A percentile compares a stretch with the other conserved stretches of the same genome.
These are phyloP conservation scores for Myotis pilosus DNA, from an alignment of 2,797 vertebrate genomes.

Conservation along the genomic window DNA sequence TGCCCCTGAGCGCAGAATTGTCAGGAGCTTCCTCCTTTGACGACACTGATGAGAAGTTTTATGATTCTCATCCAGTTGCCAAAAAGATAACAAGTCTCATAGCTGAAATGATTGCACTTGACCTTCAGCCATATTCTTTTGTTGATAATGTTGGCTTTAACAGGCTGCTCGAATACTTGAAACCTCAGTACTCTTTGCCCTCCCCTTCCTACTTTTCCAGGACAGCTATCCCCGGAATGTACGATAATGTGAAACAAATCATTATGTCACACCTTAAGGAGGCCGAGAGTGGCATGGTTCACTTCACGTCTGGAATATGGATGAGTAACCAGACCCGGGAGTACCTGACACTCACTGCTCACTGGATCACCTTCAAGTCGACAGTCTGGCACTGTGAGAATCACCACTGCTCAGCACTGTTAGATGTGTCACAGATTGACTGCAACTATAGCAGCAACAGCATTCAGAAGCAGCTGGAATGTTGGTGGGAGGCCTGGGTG, in stretches of 20 bases:
- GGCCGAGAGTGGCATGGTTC: conserved; percentile 94
- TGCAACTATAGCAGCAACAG: conserved; percentile 93
- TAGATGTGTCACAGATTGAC: conserved; percentile 94
- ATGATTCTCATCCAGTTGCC: conserved; percentile 95
- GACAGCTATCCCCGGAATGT: conserved; percentile 98
- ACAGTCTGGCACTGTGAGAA: conserved; percentile 91
- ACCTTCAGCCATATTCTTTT: conserved; percentile 97
- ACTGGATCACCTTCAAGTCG: conserved; percentile 96
- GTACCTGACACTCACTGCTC: conserved; percentile 95
- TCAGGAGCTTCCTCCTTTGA: conserved; percentile 86
- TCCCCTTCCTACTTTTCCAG: conserved; percentile 95
- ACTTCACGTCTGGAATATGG: conserved; percentile 98
- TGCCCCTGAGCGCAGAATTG: conserved; percentile 86
- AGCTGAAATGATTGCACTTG: conserved; percentile 98
- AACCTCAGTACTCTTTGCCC: conserved; percentile 95
- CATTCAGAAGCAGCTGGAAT: conserved; percentile 96
- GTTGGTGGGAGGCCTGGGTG: conserved; percentile 98
- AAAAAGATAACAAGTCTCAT: conserved; percentile 98
- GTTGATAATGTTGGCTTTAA: conserved; percentile 95
- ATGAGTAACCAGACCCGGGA: conserved; percentile 96
- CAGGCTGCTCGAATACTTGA: conserved; percentile 95
- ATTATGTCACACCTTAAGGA: conserved; percentile 94
- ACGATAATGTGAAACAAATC: conserved; percentile 92
- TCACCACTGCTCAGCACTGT: conserved; percentile 95
- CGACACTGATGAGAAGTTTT: conserved; percentile 89